These are phyloP conservation scores for Caenorhabditis sp. DNA, from an alignment of 2,888 invertebrate genomes.

Conservation along the genomic window DNA sequence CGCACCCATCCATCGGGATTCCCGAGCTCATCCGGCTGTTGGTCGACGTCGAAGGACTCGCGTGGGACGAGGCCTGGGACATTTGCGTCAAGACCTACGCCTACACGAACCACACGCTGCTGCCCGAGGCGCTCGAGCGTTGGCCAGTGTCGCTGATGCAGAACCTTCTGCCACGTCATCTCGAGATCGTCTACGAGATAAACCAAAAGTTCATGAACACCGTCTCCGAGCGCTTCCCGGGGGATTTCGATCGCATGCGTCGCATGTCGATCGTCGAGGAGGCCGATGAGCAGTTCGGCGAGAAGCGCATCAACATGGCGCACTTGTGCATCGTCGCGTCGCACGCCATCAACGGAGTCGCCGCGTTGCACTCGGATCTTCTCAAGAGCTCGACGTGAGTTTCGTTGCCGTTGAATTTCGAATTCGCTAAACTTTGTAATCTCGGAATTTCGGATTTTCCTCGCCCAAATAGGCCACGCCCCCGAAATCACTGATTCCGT, in stretches of 20 bases:
- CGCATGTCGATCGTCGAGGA: conserved; percentile 87
- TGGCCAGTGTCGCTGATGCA: conserved; percentile 88
- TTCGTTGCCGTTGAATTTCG: too few relatives aligned
- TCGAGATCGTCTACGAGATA: conserved; percentile 98
- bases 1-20: conserved; percentile 97
- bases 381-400: conserved; percentile 91
- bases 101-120: conserved; percentile 99
- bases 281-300: conserved; percentile 78
- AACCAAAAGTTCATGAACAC: conserved; percentile 87
- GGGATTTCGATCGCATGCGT: conserved; percentile 87
- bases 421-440: too few relatives aligned
- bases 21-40: conserved; percentile 97
- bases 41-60: conserved; percentile 92
- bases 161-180: conserved; percentile 93
- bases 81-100: conserved; percentile 89
- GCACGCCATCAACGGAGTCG: conserved; percentile 92
- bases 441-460: too few relatives aligned
- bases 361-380: conserved; percentile 96
- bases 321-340: conserved; percentile 95
- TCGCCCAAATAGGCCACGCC: too few relatives aligned
- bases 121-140: conserved; percentile 94
- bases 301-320: conserved; percentile 98
- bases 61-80: conserved; percentile 89
- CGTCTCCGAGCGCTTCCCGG: conserved; percentile 89
- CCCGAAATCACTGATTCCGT: too few relatives aligned